These are phyloP conservation scores for Erinaceus europaeus DNA, from an alignment of 2,113 vertebrate species.

Conservation along the genomic window DNA sequence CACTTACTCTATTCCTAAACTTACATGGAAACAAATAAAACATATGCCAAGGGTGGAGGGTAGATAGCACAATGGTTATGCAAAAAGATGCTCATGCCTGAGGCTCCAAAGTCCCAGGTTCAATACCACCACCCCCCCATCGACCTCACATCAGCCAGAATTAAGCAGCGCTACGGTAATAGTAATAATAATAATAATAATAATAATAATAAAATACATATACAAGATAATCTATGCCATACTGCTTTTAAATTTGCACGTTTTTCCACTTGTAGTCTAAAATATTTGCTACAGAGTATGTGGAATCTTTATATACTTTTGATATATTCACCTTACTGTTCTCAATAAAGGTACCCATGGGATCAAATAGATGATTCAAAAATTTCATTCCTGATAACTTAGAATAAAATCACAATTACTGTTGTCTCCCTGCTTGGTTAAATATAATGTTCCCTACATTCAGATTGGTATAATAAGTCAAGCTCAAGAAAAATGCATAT, in stretches of 20 bases:
- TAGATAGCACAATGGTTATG: too few species aligned
- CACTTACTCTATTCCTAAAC: constrained; percentile 5
- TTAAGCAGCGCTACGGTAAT: too few species aligned
- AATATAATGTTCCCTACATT: background rate
- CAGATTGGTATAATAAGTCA: constrained; percentile 4
- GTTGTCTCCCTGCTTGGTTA: constrained; percentile 27
- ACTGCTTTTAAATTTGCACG: constrained; percentile 46
- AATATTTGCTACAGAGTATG: background rate
- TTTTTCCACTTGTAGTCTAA: background rate
- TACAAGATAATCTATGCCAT: background rate
- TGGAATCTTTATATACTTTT: background rate
- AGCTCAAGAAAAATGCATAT: constrained; percentile 38
- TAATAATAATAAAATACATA: constrained; percentile 38
- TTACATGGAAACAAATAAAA: too few species aligned
- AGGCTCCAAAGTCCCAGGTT: too few species aligned
- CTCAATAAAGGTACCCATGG: too few species aligned
- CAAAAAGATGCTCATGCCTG: too few species aligned
- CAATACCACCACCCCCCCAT: too few species aligned
- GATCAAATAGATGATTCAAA: constrained; percentile 28
- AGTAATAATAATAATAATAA: too few species aligned
- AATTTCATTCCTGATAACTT: background rate
- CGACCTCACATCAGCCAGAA: too few species aligned
- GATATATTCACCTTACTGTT: constrained; percentile 14
- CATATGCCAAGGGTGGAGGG: too few species aligned
- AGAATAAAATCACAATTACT: constrained; percentile 20